Base-by-base conservation (phyloP, 1,140 invertebrate genomes). In the Calephelis virginiensis region DNA sequence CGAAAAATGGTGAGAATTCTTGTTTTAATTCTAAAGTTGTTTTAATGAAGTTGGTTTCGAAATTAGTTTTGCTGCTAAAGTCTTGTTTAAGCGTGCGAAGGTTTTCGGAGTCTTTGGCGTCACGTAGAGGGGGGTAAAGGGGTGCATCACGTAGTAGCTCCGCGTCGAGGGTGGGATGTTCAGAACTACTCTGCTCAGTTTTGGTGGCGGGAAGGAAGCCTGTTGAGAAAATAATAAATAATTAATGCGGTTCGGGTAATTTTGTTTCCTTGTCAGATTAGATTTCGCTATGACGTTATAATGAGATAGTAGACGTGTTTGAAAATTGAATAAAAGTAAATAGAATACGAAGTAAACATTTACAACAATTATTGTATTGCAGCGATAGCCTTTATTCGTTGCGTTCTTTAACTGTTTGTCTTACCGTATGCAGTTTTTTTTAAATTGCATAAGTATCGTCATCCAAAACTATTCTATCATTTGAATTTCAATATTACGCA, bases 81-180 rank as follows among this genome's bases (percentile, higher is more conserved):
- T 64, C 37, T 12, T 38, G 28, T 37, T 49, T 61, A 68, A 67
- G 46, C 50, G 69, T 65, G 64, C 12, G 66, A 49, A 17, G 66
- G 45, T 69, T 43, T 49, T 64, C 48, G 28, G 63, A 38, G 38
- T 50, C 67, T 68, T 77, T 67, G 63, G 72, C 68, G 64, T 77
- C 72, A 62, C 76, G 75, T 53, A 89, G 80, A 10, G 79, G 81
- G n/a, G 86, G 86, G 71, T 86, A 89, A 47, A 89, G 82, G 28
- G 82, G 85, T 28, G 80, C 86, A 47, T 89, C 86, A 2, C 85
- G 82, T 61, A 87, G 73, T 9, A 86, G 73, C 47, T 89, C 84
- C 3, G 78, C 83, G 53, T 72, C 81, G 68, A 66, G 71, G 10
- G 73, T 75, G 13, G 83, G 73, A 59, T 75, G 80, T 64, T 84